A percentile compares a stretch with the other conserved stretches of the same genome.
Conservation (phyloP, 2,113 vertebrate species). For the Pachycephala philippinensis region DNA sequence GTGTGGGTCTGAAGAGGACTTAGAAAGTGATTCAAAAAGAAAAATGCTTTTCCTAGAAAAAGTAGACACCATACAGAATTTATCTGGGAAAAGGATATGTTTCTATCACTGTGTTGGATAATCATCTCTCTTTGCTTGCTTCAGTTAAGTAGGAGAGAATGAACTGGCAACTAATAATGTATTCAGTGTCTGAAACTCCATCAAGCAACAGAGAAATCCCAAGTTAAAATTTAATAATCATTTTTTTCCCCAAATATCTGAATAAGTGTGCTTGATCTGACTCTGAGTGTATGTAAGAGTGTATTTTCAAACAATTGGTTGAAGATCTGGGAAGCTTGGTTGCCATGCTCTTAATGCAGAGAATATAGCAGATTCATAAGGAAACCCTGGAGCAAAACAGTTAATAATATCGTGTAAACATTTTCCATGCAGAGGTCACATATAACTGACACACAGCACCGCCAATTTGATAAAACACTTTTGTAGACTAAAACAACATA, state of each 20-base stretch:
- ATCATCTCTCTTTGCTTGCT: background rate
- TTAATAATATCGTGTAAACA: conserved; percentile 80
- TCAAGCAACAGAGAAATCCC: background rate
- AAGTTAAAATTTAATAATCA: background rate
- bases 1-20: background rate
- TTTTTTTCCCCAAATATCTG: background rate
- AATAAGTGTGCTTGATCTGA: background rate
- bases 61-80: background rate
- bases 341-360: conserved; percentile 1
- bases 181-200: background rate
- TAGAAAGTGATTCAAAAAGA: background rate
- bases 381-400: conserved; percentile 79
- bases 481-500: conserved; percentile 74
- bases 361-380: conserved; percentile 14
- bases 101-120: background rate
- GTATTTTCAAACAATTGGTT: background rate
- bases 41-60: background rate
- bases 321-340: background rate
- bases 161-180: background rate
- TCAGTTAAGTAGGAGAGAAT: background rate
- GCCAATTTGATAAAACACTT: conserved; percentile 79
- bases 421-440: conserved; percentile 77
- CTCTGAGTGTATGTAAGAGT: background rate
- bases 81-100: background rate
- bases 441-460: conserved; percentile 80